Evolutionary conservation across 37 sponge, comb jelly and placozoan genomes (phyloP).

Genomic region (Chondrilla cf. caribensis): DNA sequence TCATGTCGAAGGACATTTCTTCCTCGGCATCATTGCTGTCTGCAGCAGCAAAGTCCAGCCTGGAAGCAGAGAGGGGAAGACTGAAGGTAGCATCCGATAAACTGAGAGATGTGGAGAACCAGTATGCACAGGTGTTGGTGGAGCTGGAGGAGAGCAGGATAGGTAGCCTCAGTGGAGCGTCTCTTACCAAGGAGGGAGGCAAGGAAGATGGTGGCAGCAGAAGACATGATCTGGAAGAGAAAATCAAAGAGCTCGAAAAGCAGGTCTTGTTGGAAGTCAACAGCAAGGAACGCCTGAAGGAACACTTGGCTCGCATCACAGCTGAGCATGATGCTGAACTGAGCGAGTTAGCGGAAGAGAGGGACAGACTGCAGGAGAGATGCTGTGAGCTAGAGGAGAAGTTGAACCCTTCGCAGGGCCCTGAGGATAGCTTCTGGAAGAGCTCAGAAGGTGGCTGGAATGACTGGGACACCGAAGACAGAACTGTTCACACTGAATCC

Average conservation of each 20-base stretch:
- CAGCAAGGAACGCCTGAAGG: constrained; percentile 30
- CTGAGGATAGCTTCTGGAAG: neutral
- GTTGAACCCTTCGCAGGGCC: neutral
- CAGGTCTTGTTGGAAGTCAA: constrained; percentile 9
- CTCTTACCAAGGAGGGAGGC: neutral
- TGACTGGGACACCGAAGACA: neutral
- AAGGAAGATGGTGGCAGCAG: neutral
- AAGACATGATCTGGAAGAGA: neutral
- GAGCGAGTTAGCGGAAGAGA: constrained; percentile 22
- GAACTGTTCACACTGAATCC: too few species aligned
- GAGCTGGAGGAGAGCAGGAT: too few species aligned
- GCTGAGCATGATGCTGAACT: constrained; percentile 44
- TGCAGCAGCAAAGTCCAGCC: too few species aligned
- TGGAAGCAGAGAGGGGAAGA: too few species aligned
- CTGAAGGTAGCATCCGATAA: too few species aligned
- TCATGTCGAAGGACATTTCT: too few species aligned
- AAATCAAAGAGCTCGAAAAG: neutral
- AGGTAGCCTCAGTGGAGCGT: neutral
- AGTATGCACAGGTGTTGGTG: too few species aligned
- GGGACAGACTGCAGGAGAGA: constrained; percentile 16
- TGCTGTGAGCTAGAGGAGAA: neutral
- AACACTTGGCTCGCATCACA: constrained; percentile 27
- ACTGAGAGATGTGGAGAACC: too few species aligned
- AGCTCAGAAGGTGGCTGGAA: neutral
- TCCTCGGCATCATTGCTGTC: too few species aligned